Evolutionary conservation across 2,797 vertebrate species (phyloP).

Genomic region (Naso thynnoides): DNA sequence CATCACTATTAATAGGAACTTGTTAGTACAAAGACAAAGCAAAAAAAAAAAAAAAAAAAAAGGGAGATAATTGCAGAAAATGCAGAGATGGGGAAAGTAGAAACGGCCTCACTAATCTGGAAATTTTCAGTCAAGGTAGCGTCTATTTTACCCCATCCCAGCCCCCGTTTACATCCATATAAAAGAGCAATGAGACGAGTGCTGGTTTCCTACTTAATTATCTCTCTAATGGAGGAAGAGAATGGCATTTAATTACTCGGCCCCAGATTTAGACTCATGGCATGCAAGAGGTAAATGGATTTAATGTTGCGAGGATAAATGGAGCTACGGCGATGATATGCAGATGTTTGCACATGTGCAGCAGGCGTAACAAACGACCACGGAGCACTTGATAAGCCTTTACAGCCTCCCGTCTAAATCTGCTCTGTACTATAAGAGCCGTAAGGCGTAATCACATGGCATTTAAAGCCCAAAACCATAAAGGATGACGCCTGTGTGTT

Average conservation of each 20-base stretch:
- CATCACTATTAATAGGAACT: constrained; percentile 7
- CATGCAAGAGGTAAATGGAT: constrained; percentile 81
- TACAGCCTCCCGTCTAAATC: constrained; percentile 54
- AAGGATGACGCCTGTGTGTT: constrained; percentile 39
- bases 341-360: constrained; percentile 83
- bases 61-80: constrained; percentile 6
- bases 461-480: constrained; percentile 51
- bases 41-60: not conserved
- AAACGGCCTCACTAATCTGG: constrained; percentile 49
- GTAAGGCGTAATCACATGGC: constrained; percentile 55
- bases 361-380: constrained; percentile 65
- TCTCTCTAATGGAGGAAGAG: constrained; percentile 84
- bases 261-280: constrained; percentile 81
- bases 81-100: constrained; percentile 36
- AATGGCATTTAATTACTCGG: constrained; percentile 85
- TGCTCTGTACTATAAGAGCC: constrained; percentile 42
- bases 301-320: constrained; percentile 84
- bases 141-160: constrained; percentile 61
- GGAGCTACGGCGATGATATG: constrained; percentile 74
- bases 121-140: constrained; percentile 67
- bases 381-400: constrained; percentile 55
- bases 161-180: constrained; percentile 57
- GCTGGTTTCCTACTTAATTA: constrained; percentile 82
- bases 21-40: constrained; percentile 8
- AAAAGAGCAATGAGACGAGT: constrained; percentile 75